Evolutionary conservation across 2,113 vertebrate species (phyloP).

Genomic region (Lophius piscatorius): DNA sequence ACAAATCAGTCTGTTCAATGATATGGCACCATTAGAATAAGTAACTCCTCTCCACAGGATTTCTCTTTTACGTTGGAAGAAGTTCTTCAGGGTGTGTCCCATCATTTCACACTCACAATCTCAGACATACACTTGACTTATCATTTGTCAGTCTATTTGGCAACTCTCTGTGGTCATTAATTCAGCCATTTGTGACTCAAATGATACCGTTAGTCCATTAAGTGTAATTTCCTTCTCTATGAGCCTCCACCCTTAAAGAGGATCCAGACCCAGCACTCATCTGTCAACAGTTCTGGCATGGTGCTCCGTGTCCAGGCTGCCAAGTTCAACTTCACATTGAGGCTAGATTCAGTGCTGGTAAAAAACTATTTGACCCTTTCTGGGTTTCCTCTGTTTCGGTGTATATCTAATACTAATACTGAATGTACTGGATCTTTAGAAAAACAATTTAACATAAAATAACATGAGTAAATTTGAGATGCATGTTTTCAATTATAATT

Average conservation of each 20-base stretch:
- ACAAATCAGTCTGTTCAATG: too few species aligned
- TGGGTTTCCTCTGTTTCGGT: too few species aligned
- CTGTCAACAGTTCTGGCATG: conserved; percentile 33
- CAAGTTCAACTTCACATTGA: conserved; percentile 45
- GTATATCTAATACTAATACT: too few species aligned
- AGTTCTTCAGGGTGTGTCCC: conserved; percentile 37
- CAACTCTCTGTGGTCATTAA: conserved; percentile 32
- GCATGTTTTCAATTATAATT: too few species aligned
- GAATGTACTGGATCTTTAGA: too few species aligned
- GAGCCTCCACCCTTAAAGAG: conserved; percentile 31
- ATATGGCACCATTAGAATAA: too few species aligned
- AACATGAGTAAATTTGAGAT: too few species aligned
- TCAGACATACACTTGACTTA: conserved; percentile 28
- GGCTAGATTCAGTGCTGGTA: too few species aligned
- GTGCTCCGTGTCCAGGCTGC: conserved; percentile 15
- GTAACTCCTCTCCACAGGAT: too few species aligned
- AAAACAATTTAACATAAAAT: too few species aligned
- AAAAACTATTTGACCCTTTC: too few species aligned
- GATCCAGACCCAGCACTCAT: conserved; percentile 30
- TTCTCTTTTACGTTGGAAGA: conserved; percentile 27
- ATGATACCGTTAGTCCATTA: conserved; percentile 50
- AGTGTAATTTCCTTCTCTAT: conserved; percentile 33
- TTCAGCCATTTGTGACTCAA: conserved; percentile 34
- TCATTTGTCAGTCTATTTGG: conserved; percentile 39
- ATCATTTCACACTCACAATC: conserved; percentile 31